phyloP scores from a whole-genome alignment of 2,797 vertebrate species.

The Echeneis naucrates region DNA sequence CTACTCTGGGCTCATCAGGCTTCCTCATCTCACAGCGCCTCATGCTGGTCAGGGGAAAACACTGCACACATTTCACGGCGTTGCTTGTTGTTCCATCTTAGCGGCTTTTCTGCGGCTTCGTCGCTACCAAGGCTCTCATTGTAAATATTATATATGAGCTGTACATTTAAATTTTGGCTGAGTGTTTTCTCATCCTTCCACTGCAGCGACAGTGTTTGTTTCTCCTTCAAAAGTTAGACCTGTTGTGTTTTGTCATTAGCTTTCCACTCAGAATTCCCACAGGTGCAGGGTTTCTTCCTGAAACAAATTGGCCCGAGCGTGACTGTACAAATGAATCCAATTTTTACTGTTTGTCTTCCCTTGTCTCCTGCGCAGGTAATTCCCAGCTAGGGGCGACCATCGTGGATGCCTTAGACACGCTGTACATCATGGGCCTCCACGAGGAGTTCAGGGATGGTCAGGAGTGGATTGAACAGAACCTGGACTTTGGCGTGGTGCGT shows the following conservation, averaged over 20 bases:
- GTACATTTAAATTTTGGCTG: background rate
- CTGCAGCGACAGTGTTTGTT: background rate
- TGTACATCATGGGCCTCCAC: slow-evolving; percentile 98
- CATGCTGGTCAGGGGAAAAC: background rate
- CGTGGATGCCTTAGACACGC: slow-evolving; percentile 96
- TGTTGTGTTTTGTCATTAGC: slow-evolving; percentile 22
- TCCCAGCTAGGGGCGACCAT: slow-evolving; percentile 97
- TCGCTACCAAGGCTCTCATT: slow-evolving; percentile 10
- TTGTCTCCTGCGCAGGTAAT: slow-evolving; percentile 85
- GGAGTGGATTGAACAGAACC: slow-evolving; percentile 96
- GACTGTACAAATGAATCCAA: slow-evolving; percentile 9
- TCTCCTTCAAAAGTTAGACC: slow-evolving; percentile 5
- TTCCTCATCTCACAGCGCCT: background rate
- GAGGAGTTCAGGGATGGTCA: slow-evolving; percentile 97
- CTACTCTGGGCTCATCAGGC: background rate
- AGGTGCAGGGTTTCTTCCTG: background rate
- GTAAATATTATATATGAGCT: background rate
- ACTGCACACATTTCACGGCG: background rate
- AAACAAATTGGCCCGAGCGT: background rate
- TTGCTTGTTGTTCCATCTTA: too few species aligned
- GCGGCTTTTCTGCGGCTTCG: background rate
- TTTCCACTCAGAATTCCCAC: slow-evolving; percentile 4
- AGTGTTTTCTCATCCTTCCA: slow-evolving; percentile 6
- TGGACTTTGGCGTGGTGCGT: slow-evolving; percentile 95
- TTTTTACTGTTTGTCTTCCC: slow-evolving; percentile 12